These are phyloP conservation scores for Drosophila miranda DNA, from an alignment of 1,140 invertebrate genomes.

Conservation along the genomic window DNA sequence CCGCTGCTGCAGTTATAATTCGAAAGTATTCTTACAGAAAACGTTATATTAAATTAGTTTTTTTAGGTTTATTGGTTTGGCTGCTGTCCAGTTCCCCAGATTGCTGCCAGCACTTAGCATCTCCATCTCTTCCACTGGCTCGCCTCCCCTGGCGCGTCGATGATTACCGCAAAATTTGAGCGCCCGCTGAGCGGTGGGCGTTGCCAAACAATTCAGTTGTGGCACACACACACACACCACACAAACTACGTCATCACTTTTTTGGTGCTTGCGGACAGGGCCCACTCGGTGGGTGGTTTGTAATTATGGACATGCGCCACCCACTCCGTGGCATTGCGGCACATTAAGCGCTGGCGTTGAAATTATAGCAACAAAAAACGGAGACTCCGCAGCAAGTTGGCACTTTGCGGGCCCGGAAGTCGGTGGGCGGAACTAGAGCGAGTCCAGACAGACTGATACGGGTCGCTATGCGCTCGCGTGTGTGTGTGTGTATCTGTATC, in stretches of 20 bases:
- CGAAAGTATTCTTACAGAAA: constrained; percentile 4
- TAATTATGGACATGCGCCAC: constrained; percentile 72
- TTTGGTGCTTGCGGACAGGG: neutral
- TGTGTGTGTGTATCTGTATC: too few relatives aligned
- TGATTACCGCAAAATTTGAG: constrained; percentile 63
- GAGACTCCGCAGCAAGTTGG: constrained; percentile 42
- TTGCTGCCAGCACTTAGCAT: constrained; percentile 57
- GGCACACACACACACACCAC: constrained; percentile 24
- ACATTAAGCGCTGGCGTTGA: constrained; percentile 37
- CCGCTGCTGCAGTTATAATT: neutral
- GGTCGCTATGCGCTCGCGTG: constrained; percentile 17
- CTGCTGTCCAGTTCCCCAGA: constrained; percentile 41
- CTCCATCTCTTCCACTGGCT: too few relatives aligned
- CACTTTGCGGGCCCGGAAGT: constrained; percentile 72
- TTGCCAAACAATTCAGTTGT: constrained; percentile 73
- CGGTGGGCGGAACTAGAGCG: constrained; percentile 79
- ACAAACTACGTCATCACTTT: constrained; percentile 78
- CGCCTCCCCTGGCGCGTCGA: constrained; percentile 41
- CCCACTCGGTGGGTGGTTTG: constrained; percentile 62
- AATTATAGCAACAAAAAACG: constrained; percentile 58
- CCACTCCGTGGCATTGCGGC: constrained; percentile 35
- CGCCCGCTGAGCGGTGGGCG: constrained; percentile 69
- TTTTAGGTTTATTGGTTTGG: constrained; percentile 43
- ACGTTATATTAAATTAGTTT: constrained; percentile 46
- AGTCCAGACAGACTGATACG: constrained; percentile 65